These are phyloP conservation scores for Pseudorasbora parva DNA, from an alignment of 2,113 vertebrate species.

Conservation along the genomic window DNA sequence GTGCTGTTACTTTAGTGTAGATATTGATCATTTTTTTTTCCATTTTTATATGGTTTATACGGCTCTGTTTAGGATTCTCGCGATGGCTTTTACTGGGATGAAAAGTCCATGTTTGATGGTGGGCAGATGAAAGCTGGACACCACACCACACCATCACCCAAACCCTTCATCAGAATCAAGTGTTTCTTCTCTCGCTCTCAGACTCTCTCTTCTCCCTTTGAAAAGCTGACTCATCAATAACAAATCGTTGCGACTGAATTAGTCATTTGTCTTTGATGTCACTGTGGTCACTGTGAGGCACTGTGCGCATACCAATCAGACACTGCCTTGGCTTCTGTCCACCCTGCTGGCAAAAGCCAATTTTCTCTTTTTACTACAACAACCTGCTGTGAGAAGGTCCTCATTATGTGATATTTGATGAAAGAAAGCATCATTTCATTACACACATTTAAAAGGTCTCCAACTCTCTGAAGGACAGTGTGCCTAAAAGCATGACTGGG, in stretches of 20 bases:
- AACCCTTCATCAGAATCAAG: slow-evolving; percentile 43
- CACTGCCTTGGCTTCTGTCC: slow-evolving; percentile 63
- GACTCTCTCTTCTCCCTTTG: slow-evolving; percentile 11
- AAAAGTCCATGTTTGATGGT: slow-evolving; percentile 6
- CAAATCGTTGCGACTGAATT: slow-evolving; percentile 58
- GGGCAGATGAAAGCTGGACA: slow-evolving; percentile 2
- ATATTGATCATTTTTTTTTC: neutral
- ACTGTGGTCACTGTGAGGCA: slow-evolving; percentile 58
- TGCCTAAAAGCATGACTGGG: neutral
- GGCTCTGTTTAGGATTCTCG: neutral
- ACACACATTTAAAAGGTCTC: neutral
- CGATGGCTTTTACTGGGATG: neutral
- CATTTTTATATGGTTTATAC: neutral
- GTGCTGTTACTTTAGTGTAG: neutral
- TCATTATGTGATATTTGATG: slow-evolving; percentile 12
- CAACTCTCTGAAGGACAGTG: neutral
- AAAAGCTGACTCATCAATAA: slow-evolving; percentile 60
- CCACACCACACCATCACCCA: slow-evolving; percentile 7
- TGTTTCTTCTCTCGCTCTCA: neutral
- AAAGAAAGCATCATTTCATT: slow-evolving; percentile 16
- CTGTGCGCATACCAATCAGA: slow-evolving; percentile 65
- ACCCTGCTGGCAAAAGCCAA: slow-evolving; percentile 61
- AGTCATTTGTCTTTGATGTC: slow-evolving; percentile 70
- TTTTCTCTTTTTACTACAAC: slow-evolving; percentile 19
- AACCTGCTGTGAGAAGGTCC: slow-evolving; percentile 27